A percentile compares a stretch with the other conserved stretches of the same genome.
These are phyloP conservation scores for Poecilia latipinna DNA, from an alignment of 2,113 vertebrate species.

Conservation along the genomic window DNA sequence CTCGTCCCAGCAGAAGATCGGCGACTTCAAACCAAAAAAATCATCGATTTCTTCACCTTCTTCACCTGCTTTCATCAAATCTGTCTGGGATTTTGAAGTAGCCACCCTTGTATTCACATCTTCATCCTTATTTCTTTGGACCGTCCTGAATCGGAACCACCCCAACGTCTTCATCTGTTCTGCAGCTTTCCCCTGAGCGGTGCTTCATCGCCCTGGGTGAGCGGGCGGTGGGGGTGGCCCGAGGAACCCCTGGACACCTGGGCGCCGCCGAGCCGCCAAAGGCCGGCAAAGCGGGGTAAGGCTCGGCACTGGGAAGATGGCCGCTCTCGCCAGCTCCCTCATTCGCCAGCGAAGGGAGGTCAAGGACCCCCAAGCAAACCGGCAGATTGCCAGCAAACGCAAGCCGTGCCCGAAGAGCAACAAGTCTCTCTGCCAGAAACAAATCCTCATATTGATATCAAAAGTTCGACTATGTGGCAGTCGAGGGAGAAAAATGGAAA, in stretches of 20 bases:
- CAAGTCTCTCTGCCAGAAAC: slow-evolving; percentile 92
- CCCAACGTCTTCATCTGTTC: slow-evolving; percentile 27
- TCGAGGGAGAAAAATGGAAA: slow-evolving; percentile 82
- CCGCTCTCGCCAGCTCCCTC: slow-evolving; percentile 89
- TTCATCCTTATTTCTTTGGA: slow-evolving; percentile 7
- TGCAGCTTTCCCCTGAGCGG: slow-evolving; percentile 47
- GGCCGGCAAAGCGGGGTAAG: slow-evolving; percentile 65
- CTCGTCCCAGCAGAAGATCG: slow-evolving; percentile 29
- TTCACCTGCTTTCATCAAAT: slow-evolving; percentile 1
- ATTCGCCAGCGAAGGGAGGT: slow-evolving; percentile 90
- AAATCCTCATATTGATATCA: slow-evolving; percentile 89
- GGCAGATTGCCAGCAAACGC: slow-evolving; percentile 85
- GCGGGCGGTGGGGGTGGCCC: slow-evolving; percentile 72
- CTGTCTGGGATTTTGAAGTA: slow-evolving; percentile 38
- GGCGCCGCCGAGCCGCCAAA: slow-evolving; percentile 62
- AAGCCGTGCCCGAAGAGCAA: slow-evolving; percentile 90
- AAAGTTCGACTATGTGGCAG: slow-evolving; percentile 90
- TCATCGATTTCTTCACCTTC: no score
- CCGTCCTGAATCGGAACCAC: slow-evolving; percentile 29
- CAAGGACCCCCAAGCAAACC: slow-evolving; percentile 86
- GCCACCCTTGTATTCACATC: slow-evolving; percentile 30
- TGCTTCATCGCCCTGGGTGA: slow-evolving; percentile 74
- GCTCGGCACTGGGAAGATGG: slow-evolving; percentile 81
- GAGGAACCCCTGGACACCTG: slow-evolving; percentile 75
- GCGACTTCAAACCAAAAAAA: slow-evolving; percentile 13